Conservation (phyloP, 2,888 invertebrate genomes). For the Lacanobia wlatinum region DNA sequence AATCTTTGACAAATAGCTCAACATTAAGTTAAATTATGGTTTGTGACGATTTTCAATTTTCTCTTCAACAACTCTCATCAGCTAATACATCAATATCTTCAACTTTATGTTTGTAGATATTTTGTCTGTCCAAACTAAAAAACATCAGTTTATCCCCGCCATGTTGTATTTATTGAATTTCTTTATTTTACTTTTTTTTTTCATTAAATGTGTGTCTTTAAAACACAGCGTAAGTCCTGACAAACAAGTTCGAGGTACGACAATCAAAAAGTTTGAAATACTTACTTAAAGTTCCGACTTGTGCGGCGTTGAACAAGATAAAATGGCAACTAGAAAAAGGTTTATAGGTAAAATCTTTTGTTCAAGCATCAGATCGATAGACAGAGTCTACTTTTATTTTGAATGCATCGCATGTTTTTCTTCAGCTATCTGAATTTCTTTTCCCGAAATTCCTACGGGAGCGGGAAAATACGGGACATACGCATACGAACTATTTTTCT, state of each 20-base stretch:
- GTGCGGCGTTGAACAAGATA: background rate
- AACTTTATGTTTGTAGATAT: background rate
- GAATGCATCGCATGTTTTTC: too few species aligned
- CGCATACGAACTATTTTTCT: too few species aligned
- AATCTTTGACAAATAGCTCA: conserved; percentile 11
- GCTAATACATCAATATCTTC: background rate
- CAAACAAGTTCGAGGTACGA: background rate
- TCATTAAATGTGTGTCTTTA: background rate
- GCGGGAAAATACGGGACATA: too few species aligned
- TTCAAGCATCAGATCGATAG: too few species aligned
- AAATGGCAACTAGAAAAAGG: background rate
- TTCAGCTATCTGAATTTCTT: too few species aligned
- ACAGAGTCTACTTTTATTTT: too few species aligned
- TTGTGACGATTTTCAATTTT: conserved; percentile 1
- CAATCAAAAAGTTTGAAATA: background rate
- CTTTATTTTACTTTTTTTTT: background rate
- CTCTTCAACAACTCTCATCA: background rate
- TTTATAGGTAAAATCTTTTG: too few species aligned
- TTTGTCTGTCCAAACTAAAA: conserved; percentile 2
- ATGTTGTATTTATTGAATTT: background rate
- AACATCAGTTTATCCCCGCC: background rate
- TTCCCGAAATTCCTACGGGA: too few species aligned
- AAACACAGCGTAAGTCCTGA: background rate
- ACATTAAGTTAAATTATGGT: conserved; percentile 1
- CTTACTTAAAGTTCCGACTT: too few species aligned